phyloP scores from a whole-genome alignment of 2,888 invertebrate genomes.

The Linnaemya tessellans region DNA sequence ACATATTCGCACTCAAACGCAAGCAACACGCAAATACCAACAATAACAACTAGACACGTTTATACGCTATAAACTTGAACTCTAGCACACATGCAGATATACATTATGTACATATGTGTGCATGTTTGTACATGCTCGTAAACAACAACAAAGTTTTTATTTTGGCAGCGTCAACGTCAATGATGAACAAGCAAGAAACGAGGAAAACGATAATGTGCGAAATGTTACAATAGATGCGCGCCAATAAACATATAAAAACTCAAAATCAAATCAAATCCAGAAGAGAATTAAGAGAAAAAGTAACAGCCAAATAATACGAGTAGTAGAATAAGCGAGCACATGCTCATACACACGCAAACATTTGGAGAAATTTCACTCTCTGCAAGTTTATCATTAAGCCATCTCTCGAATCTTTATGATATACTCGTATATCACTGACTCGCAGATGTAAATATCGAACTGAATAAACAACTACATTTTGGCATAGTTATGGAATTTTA shows the following conservation, averaged over 20 bases:
- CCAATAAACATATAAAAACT: conserved; percentile 51
- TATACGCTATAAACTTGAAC: neutral
- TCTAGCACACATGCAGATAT: conserved; percentile 5
- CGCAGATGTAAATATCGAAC: too few species aligned
- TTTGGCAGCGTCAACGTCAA: conserved; percentile 11
- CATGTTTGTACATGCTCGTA: conserved; percentile 3
- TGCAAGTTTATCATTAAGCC: neutral
- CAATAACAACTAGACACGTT: neutral
- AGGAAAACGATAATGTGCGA: conserved; percentile 59
- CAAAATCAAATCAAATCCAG: neutral
- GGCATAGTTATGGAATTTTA: too few species aligned
- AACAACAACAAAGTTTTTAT: neutral
- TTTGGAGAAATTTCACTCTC: neutral
- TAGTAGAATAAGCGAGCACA: neutral
- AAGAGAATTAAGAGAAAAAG: conserved; percentile 16
- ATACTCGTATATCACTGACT: too few species aligned
- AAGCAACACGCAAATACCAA: neutral
- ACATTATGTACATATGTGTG: too few species aligned
- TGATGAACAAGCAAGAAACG: conserved; percentile 4
- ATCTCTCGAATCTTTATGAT: neutral
- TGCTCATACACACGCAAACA: neutral
- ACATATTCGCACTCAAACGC: neutral
- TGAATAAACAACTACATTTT: too few species aligned
- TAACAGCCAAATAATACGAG: neutral
- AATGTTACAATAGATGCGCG: conserved; percentile 66